phyloP scores from a whole-genome alignment of 2,888 invertebrate genomes.

The Dicyrtomina minuta region DNA sequence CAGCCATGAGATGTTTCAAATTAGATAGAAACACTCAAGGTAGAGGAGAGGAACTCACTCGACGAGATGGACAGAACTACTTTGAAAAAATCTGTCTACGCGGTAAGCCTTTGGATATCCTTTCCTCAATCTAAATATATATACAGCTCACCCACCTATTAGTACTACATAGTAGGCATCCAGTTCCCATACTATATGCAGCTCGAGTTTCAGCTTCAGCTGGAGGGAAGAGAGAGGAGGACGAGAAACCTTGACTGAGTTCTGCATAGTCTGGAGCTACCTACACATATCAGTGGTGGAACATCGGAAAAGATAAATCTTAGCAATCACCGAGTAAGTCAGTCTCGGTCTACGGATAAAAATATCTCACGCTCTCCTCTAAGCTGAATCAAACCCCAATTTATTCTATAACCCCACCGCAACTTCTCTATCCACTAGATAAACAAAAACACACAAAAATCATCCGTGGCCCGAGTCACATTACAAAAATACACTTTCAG shows the following conservation, averaged over 20 bases:
- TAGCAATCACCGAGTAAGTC: no score
- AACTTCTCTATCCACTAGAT: no score
- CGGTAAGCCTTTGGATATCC: conserved; percentile 51
- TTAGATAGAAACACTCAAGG: conserved; percentile 59
- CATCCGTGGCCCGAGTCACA: no score
- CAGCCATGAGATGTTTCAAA: conserved; percentile 58
- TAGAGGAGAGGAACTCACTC: conserved; percentile 56
- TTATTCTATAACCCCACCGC: no score
- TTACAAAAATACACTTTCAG: no score
- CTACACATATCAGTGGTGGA: background rate
- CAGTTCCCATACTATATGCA: background rate
- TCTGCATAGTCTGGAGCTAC: background rate
- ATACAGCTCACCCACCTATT: background rate
- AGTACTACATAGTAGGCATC: no score
- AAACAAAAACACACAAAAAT: no score
- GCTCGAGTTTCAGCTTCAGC: background rate
- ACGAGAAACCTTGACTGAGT: no score
- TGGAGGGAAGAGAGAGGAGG: background rate
- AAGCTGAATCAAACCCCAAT: no score
- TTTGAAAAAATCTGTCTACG: conserved; percentile 59
- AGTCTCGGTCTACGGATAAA: no score
- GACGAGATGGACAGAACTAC: conserved; percentile 57
- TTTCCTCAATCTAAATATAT: background rate
- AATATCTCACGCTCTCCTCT: no score
- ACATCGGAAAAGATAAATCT: background rate